These are phyloP conservation scores for Caenorhabditis sp. DNA, from an alignment of 2,888 invertebrate genomes.

Conservation along the genomic window DNA sequence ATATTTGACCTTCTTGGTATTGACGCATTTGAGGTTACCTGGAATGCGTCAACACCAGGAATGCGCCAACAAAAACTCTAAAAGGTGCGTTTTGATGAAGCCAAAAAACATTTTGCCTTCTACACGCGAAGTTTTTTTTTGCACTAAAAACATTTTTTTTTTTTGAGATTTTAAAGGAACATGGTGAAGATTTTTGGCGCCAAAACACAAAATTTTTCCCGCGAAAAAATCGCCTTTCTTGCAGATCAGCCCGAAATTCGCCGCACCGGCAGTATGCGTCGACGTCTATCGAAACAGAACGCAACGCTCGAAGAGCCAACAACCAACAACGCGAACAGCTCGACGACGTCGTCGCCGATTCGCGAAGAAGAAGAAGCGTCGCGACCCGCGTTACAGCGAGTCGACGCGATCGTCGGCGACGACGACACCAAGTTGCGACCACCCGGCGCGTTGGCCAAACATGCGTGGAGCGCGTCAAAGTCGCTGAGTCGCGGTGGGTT, in stretches of 20 bases:
- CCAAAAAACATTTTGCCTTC: no score
- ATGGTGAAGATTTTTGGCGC: no score
- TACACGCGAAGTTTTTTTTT: no score
- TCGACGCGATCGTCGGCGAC: conserved; percentile 29
- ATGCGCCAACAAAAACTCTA: background rate
- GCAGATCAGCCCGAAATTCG: background rate
- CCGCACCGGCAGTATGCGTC: conserved; percentile 26
- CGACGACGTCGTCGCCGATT: background rate
- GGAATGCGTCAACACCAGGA: no score
- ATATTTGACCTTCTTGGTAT: no score
- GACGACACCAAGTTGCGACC: conserved; percentile 43
- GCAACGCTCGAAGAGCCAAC: conserved; percentile 38
- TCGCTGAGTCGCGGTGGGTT: conserved; percentile 14
- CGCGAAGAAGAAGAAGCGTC: conserved; percentile 11
- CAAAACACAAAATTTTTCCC: no score
- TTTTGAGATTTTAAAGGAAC: no score
- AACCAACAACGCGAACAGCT: background rate
- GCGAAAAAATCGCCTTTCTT: no score
- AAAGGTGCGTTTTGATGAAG: background rate
- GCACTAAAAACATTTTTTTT: no score
- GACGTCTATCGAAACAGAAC: conserved; percentile 46
- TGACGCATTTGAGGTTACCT: no score
- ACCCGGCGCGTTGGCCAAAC: conserved; percentile 9
- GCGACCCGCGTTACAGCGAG: conserved; percentile 8
- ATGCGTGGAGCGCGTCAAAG: conserved; percentile 25